Percentiles rank a stretch among this genome's conserved stretches.
phyloP scores from a whole-genome alignment of 2,113 vertebrate species.

The Antennarius striatus region DNA sequence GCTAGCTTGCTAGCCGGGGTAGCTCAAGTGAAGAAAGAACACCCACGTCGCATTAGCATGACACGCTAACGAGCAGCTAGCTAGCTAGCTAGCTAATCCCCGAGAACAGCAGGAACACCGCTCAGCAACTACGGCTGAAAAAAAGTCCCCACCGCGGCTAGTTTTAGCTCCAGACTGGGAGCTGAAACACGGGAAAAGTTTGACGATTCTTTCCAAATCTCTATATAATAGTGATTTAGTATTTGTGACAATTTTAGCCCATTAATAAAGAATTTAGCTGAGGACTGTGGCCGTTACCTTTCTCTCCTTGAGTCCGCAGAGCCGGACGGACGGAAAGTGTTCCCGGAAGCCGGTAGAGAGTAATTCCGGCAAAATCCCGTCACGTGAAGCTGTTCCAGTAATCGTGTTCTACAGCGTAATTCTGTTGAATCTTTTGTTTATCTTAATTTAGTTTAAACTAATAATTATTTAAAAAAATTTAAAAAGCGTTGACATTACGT shows the following conservation, averaged over 20 bases:
- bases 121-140: conserved; percentile 28
- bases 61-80: conserved; percentile 44
- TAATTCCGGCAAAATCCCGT: conserved; percentile 81
- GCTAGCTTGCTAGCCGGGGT: conserved; percentile 21
- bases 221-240: background rate
- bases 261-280: conserved; percentile 20
- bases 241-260: background rate
- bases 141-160: conserved; percentile 35
- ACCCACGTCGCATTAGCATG: conserved; percentile 68
- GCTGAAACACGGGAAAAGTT: background rate
- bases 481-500: too few relatives aligned
- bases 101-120: conserved; percentile 62
- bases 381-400: conserved; percentile 65
- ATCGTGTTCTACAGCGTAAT: background rate
- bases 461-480: too few relatives aligned
- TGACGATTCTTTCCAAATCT: background rate
- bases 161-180: background rate
- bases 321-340: conserved; percentile 87
- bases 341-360: conserved; percentile 84
- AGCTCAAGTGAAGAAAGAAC: conserved; percentile 67
- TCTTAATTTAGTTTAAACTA: background rate
- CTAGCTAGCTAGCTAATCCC: conserved; percentile 66
- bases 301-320: conserved; percentile 92
- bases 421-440: too few relatives aligned
- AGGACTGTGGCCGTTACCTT: conserved; percentile 72